Evolutionary conservation across 2,113 vertebrate species (phyloP).

Genomic region (Thalassarche chlororhynchos): DNA sequence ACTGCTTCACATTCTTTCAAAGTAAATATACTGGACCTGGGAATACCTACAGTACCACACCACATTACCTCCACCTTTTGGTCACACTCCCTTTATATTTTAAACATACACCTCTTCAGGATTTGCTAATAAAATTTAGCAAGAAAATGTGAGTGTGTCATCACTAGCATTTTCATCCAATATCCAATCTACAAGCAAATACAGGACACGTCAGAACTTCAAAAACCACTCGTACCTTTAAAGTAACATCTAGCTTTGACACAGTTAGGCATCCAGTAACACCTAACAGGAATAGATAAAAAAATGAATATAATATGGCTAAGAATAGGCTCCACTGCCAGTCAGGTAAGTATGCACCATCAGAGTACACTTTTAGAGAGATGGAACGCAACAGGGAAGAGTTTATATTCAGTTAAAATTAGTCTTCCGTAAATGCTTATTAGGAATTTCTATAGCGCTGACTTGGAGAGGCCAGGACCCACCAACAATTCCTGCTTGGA

Average conservation of each 20-base stretch:
- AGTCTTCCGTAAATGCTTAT: constrained; percentile 91
- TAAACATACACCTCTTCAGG: not conserved
- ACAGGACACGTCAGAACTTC: not conserved
- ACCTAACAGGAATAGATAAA: not conserved
- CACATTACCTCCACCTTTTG: constrained; percentile 3
- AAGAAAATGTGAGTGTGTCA: not conserved
- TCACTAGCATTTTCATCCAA: constrained; percentile 6
- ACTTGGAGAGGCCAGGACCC: constrained; percentile 98
- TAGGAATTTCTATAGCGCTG: constrained; percentile 96
- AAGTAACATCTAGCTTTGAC: not conserved
- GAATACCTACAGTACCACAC: not conserved
- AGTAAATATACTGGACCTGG: not conserved
- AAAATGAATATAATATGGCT: not conserved
- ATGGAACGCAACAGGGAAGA: not conserved
- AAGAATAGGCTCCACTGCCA: not conserved
- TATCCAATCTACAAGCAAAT: not conserved
- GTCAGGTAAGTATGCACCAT: not conserved
- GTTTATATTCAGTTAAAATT: constrained; percentile 85
- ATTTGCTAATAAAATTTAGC: constrained; percentile 72
- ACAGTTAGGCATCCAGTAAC: not conserved
- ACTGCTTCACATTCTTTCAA: constrained; percentile 42
- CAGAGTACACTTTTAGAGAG: not conserved
- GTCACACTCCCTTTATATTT: constrained; percentile 4
- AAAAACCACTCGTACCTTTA: not conserved
- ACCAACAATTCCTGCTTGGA: constrained; percentile 95